Conservation (phyloP, 2,888 invertebrate genomes). For the Sphecodes monilicornis region DNA sequence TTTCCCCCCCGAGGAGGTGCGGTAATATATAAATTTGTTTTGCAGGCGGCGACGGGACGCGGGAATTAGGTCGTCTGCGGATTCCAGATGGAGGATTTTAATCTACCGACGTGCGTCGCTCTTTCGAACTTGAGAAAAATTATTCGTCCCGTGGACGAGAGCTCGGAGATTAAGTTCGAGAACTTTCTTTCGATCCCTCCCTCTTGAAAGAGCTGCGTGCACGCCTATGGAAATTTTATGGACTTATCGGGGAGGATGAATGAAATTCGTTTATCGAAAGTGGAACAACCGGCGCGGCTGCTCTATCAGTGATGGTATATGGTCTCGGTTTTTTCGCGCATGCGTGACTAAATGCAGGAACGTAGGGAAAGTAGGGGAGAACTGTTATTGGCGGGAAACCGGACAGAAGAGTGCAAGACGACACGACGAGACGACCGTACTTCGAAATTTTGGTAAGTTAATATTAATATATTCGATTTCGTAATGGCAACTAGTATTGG, state of each 20-base stretch:
- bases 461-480: no score
- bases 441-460: no score
- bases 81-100: slow-evolving; percentile 21
- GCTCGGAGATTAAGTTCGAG: neutral
- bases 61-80: slow-evolving; percentile 1
- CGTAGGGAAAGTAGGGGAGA: no score
- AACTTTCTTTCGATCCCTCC: neutral
- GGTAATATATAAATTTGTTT: slow-evolving; percentile 12
- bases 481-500: no score
- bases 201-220: neutral
- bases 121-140: neutral
- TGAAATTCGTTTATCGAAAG: neutral
- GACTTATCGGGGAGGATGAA: neutral
- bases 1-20: neutral
- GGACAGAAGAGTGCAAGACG: no score
- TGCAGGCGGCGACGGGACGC: neutral
- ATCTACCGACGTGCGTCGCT: neutral
- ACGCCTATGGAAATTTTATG: neutral
- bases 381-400: no score
- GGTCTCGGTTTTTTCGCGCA: no score
- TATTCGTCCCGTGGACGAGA: neutral
- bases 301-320: no score
- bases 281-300: neutral
- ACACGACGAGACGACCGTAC: no score
- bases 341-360: no score